Evolutionary conservation across 1,140 invertebrate genomes (phyloP).

Genomic region (Hycleus phaleratus): DNA sequence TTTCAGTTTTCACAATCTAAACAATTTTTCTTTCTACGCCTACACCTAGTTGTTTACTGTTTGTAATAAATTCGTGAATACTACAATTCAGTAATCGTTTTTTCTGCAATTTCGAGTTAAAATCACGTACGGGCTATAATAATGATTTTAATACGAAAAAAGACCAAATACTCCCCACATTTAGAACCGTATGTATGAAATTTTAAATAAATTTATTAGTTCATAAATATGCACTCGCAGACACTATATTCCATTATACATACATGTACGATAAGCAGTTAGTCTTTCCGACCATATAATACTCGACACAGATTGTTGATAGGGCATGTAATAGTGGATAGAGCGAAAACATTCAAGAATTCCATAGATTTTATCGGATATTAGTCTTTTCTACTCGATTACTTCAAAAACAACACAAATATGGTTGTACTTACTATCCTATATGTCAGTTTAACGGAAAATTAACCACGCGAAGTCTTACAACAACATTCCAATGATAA

Average conservation of each 20-base stretch:
- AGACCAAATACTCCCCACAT: neutral
- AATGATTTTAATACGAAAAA: too few species aligned
- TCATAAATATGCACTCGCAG: conserved; percentile 18
- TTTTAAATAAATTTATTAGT: conserved; percentile 8
- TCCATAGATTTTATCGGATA: conserved; percentile 11
- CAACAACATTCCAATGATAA: too few species aligned
- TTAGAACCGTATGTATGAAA: neutral
- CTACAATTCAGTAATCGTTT: too few species aligned
- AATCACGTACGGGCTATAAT: neutral
- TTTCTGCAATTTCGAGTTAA: too few species aligned
- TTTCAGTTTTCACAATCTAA: too few species aligned
- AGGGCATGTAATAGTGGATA: conserved; percentile 16
- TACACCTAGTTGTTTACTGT: too few species aligned
- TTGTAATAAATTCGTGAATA: too few species aligned
- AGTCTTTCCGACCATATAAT: conserved; percentile 6
- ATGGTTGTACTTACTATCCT: too few species aligned
- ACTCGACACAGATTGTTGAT: conserved; percentile 17
- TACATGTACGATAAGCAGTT: conserved; percentile 1
- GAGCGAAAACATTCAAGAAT: conserved; percentile 9
- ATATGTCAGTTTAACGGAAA: too few species aligned
- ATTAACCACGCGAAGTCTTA: too few species aligned
- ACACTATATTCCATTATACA: conserved; percentile 9
- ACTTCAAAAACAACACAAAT: too few species aligned
- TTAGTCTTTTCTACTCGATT: neutral
- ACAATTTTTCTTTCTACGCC: too few species aligned